These are phyloP conservation scores for Trissoscelio sp. DNA, from an alignment of 2,888 invertebrate species.

Conservation along the genomic window DNA sequence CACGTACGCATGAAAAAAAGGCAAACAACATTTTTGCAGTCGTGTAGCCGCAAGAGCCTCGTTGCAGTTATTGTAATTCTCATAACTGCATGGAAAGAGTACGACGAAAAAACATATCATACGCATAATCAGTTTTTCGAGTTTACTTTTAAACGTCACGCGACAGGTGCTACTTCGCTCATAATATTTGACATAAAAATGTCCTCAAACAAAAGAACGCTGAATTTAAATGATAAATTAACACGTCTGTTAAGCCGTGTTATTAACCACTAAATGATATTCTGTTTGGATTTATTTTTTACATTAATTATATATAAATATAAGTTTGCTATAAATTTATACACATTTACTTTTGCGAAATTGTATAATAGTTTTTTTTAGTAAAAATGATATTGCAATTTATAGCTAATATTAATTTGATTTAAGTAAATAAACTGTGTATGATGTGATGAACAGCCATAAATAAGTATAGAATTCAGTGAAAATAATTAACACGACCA, in stretches of 20 bases:
- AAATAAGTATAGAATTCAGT: neutral
- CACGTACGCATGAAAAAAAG: conserved; percentile 29
- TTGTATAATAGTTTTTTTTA: no score
- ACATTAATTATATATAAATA: neutral
- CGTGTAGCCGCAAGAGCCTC: no score
- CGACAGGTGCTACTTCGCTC: conserved; percentile 27
- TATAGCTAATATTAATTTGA: neutral
- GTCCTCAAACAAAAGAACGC: conserved; percentile 14
- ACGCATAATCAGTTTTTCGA: conserved; percentile 32
- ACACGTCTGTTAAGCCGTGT: conserved; percentile 2
- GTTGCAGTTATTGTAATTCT: conserved; percentile 23
- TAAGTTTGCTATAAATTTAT: neutral
- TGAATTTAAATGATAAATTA: conserved; percentile 40
- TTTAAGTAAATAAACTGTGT: neutral
- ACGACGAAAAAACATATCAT: conserved; percentile 12
- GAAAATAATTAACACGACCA: neutral
- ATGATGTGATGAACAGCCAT: neutral
- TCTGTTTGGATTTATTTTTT: neutral
- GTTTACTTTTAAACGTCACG: conserved; percentile 34
- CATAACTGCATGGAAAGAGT: conserved; percentile 7
- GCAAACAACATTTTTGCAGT: conserved; percentile 28
- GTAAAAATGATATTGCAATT: no score
- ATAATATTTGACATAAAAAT: conserved; percentile 33
- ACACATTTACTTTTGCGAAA: no score
- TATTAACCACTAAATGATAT: conserved; percentile 29